Evolutionary conservation across 2,888 invertebrate species (phyloP).

Genomic region (Ligdia adustata): DNA sequence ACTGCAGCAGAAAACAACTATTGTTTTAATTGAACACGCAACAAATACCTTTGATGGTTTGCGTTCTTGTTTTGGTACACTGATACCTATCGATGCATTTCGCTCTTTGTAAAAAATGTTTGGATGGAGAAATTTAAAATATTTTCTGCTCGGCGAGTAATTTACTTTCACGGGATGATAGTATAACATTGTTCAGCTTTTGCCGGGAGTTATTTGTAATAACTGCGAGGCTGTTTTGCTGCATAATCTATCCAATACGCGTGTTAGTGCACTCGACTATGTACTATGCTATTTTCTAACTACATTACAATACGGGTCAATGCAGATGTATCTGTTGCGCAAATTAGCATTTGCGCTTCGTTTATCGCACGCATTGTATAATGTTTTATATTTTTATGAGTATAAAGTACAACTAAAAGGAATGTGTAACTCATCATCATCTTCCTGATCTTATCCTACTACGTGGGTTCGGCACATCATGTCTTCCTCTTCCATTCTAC

Average conservation of each 20-base stretch:
- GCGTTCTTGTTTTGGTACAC: conserved; percentile 29
- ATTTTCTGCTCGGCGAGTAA: conserved; percentile 16
- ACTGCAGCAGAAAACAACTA: conserved; percentile 25
- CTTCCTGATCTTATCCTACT: too few relatives aligned
- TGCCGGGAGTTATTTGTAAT: conserved; percentile 19
- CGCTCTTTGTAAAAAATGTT: conserved; percentile 17
- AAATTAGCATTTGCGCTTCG: too few relatives aligned
- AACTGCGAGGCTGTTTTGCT: conserved; percentile 3
- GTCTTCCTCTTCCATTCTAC: too few relatives aligned
- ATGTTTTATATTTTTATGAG: too few relatives aligned
- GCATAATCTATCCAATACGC: conserved; percentile 3
- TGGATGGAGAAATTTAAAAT: conserved; percentile 18
- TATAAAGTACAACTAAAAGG: too few relatives aligned
- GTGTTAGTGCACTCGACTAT: neutral
- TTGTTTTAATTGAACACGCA: conserved; percentile 34
- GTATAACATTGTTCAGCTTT: conserved; percentile 12
- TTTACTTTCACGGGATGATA: conserved; percentile 11
- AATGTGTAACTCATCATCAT: too few relatives aligned
- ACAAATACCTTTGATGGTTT: conserved; percentile 32
- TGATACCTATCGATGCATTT: conserved; percentile 22
- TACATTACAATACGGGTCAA: too few relatives aligned
- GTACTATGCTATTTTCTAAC: neutral
- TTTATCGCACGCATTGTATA: too few relatives aligned
- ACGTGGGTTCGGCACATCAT: too few relatives aligned
- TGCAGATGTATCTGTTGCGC: too few relatives aligned